phyloP scores from a whole-genome alignment of 2,888 invertebrate species.

The Hirtodrosophila histrioides region DNA sequence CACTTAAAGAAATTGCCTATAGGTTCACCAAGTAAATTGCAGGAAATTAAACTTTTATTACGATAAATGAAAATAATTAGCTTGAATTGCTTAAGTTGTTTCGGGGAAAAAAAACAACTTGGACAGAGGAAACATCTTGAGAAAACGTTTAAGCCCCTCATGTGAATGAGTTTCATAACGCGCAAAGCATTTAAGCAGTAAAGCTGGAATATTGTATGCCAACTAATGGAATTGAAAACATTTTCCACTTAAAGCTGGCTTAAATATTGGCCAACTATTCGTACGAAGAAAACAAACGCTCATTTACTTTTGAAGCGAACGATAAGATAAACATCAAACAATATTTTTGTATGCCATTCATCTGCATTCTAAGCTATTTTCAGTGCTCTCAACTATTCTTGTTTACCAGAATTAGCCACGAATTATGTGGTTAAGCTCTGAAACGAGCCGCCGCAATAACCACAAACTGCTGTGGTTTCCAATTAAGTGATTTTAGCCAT shows the following conservation, averaged over 20 bases:
- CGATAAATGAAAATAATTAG: conserved; percentile 6
- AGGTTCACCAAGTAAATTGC: conserved; percentile 4
- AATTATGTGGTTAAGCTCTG: conserved; percentile 1
- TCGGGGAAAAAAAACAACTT: background rate
- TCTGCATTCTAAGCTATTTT: too few species aligned
- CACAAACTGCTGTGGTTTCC: background rate
- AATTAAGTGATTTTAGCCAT: conserved; percentile 12
- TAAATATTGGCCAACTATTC: too few species aligned
- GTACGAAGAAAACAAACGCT: too few species aligned
- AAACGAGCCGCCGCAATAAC: background rate
- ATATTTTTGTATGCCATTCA: background rate
- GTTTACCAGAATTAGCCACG: background rate
- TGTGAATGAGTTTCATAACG: too few species aligned
- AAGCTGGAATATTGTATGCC: too few species aligned
- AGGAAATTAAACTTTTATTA: conserved; percentile 19
- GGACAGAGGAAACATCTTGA: background rate
- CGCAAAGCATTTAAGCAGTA: too few species aligned
- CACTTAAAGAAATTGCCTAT: conserved; percentile 1
- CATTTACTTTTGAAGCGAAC: too few species aligned
- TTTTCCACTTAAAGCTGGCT: too few species aligned
- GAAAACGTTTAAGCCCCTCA: too few species aligned
- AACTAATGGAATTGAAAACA: too few species aligned
- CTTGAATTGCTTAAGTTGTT: conserved; percentile 8
- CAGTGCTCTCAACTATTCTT: too few species aligned
- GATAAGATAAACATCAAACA: background rate